A percentile compares a stretch with the other conserved stretches of the same genome.
Evolutionary conservation across 2,797 vertebrate genomes (phyloP).

Genomic region (Cossypha heuglini): DNA sequence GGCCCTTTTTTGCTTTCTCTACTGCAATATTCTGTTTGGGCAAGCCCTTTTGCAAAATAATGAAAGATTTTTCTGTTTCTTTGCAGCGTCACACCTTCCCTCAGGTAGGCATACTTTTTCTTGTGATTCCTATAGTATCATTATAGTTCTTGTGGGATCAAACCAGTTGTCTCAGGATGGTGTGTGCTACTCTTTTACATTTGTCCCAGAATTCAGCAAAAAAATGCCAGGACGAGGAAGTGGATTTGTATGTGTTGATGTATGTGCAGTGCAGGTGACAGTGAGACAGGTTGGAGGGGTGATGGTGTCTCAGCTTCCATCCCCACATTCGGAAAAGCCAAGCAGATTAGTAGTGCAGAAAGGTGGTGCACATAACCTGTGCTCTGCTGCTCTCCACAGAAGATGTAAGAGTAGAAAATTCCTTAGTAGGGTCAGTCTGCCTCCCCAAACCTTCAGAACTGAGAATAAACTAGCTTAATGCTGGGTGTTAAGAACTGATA

Average conservation of each 20-base stretch:
- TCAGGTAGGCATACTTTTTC: background rate
- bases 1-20: background rate
- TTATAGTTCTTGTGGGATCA: background rate
- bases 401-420: background rate
- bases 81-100: constrained; percentile 59
- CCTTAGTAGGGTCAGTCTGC: background rate
- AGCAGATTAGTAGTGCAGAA: background rate
- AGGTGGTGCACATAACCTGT: background rate
- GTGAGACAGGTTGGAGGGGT: background rate
- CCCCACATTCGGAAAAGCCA: background rate
- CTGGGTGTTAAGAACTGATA: background rate
- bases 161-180: background rate
- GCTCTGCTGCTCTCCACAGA: background rate
- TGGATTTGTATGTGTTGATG: background rate
- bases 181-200: background rate
- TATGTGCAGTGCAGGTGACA: background rate
- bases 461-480: background rate
- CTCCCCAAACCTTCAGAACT: background rate
- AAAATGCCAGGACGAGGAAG: background rate
- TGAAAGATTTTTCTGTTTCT: background rate
- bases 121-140: background rate
- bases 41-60: background rate
- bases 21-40: background rate
- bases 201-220: background rate
- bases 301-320: background rate